A percentile compares a stretch with the other conserved stretches of the same genome.
Conservation (phyloP, 2,797 vertebrate genomes). For the Onychomys leucogaster region DNA sequence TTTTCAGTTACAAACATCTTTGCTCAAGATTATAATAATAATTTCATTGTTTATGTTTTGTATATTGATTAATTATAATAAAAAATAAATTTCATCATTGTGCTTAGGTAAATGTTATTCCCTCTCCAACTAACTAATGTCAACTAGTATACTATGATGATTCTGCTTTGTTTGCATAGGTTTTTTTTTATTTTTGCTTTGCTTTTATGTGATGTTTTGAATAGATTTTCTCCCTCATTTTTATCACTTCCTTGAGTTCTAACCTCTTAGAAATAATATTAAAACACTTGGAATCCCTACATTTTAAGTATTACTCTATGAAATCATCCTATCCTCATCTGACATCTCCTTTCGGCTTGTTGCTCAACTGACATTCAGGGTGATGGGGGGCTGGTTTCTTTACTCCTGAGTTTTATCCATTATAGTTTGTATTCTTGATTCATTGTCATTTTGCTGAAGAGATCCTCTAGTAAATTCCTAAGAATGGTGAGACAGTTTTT, state of each 20-base stretch:
- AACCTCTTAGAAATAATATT: not conserved
- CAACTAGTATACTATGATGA: not conserved
- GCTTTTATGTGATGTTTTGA: not conserved
- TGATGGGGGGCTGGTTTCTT: not conserved
- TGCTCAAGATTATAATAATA: not conserved
- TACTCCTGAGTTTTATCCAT: not conserved
- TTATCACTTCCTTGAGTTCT: not conserved
- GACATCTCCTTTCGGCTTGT: not conserved
- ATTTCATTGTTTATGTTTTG: conserved; percentile 35
- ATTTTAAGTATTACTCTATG: not conserved
- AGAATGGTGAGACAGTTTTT: conserved; percentile 14
- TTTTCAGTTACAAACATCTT: conserved; percentile 25
- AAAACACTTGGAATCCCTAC: conserved; percentile 11
- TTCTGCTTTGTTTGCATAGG: conserved; percentile 30
- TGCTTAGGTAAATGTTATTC: conserved; percentile 29
- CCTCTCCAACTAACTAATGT: not conserved
- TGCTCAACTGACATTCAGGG: not conserved
- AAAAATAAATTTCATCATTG: conserved; percentile 37
- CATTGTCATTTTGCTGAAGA: conserved; percentile 48
- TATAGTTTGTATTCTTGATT: conserved; percentile 29
- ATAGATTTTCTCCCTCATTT: conserved; percentile 5
- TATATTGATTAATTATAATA: conserved; percentile 52
- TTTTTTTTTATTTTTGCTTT: not conserved
- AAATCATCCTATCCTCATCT: not conserved
- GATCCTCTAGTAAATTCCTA: conserved; percentile 40